These are phyloP conservation scores for Lasioglossum baleicum DNA, from an alignment of 1,140 invertebrate genomes.

Conservation along the genomic window DNA sequence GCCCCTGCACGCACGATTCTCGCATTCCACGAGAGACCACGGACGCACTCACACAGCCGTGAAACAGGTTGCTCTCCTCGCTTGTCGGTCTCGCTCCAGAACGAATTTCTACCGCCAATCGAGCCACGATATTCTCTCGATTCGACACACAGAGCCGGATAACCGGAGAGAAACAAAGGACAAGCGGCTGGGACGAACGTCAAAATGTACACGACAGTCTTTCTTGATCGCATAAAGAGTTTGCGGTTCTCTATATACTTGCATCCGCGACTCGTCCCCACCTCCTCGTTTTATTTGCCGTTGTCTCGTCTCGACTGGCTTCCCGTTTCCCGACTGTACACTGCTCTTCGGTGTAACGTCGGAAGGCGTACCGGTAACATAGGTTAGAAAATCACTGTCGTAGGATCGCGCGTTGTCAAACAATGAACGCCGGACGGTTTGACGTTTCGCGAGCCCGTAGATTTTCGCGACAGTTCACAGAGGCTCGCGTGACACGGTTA, in stretches of 20 bases:
- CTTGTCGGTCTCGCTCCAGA: conserved; percentile 24
- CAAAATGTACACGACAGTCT: conserved; percentile 24
- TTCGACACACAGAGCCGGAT: background rate
- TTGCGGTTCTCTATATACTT: conserved; percentile 16
- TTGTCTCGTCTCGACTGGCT: background rate
- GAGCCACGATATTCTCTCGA: conserved; percentile 20
- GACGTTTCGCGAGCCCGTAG: background rate
- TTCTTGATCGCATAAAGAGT: conserved; percentile 34
- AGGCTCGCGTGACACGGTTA: conserved; percentile 40
- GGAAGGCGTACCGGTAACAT: conserved; percentile 16
- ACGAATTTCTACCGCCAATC: conserved; percentile 42
- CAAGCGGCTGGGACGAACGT: conserved; percentile 3
- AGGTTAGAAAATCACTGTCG: conserved; percentile 35
- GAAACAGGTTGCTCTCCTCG: conserved; percentile 51
- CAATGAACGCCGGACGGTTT: background rate
- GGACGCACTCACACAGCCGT: conserved; percentile 12
- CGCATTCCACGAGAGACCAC: conserved; percentile 55
- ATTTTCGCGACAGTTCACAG: conserved; percentile 13
- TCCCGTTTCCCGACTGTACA: background rate
- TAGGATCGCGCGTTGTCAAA: background rate
- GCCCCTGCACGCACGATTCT: conserved; percentile 52
- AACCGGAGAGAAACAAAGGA: conserved; percentile 16
- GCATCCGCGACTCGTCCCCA: background rate
- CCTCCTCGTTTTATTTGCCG: conserved; percentile 23
- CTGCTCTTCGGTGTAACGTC: background rate